phyloP scores from a whole-genome alignment of 2,888 invertebrate species.

The Diabrotica balteata region DNA sequence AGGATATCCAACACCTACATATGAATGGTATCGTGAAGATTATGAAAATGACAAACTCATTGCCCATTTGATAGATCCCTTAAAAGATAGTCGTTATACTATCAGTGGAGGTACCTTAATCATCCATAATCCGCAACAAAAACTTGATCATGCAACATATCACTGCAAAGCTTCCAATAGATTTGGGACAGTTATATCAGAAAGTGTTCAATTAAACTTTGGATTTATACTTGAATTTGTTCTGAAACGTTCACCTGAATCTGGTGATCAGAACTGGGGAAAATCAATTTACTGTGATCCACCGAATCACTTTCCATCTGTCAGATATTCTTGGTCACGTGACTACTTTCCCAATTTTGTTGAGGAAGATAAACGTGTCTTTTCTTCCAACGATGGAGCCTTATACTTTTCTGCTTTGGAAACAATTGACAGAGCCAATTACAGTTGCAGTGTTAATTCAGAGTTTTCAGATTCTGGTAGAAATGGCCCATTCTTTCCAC shows the following conservation, averaged over 20 bases:
- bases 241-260: slow-evolving; percentile 82
- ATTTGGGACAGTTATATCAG: slow-evolving; percentile 87
- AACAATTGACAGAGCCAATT: slow-evolving; percentile 86
- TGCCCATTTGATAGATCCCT: slow-evolving; percentile 78
- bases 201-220: slow-evolving; percentile 86
- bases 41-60: slow-evolving; percentile 80
- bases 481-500: slow-evolving; percentile 87
- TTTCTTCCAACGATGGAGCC: slow-evolving; percentile 93
- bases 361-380: slow-evolving; percentile 89
- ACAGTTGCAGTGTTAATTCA: slow-evolving; percentile 91
- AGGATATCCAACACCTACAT: slow-evolving; percentile 88
- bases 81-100: slow-evolving; percentile 77
- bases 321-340: slow-evolving; percentile 91
- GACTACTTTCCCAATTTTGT: slow-evolving; percentile 91
- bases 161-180: slow-evolving; percentile 91
- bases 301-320: slow-evolving; percentile 79
- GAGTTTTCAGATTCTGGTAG: slow-evolving; percentile 85
- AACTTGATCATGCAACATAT: slow-evolving; percentile 84
- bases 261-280: slow-evolving; percentile 91
- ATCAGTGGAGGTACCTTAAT: slow-evolving; percentile 91
- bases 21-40: slow-evolving; percentile 89
- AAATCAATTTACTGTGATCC: slow-evolving; percentile 92
- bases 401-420: slow-evolving; percentile 94
- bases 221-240: slow-evolving; percentile 92
- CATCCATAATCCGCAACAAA: slow-evolving; percentile 83